A percentile compares a stretch with the other conserved stretches of the same genome.
These are phyloP conservation scores for Brachyptera risi DNA, from an alignment of 2,888 invertebrate species.

Conservation along the genomic window DNA sequence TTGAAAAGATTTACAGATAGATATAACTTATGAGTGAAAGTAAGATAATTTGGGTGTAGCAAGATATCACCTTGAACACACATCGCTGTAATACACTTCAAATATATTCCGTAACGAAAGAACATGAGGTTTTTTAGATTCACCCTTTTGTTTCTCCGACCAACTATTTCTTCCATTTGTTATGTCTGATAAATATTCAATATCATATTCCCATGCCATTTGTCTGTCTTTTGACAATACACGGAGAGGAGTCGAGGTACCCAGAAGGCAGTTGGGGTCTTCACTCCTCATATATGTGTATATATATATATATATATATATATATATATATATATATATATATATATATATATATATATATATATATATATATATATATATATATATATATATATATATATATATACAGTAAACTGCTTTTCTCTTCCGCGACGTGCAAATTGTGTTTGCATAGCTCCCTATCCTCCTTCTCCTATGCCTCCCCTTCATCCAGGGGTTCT, in stretches of 20 bases:
- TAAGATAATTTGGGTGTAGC: too few species aligned
- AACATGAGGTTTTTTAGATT: not conserved
- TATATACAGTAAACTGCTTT: constrained; percentile 23
- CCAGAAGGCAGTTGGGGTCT: not conserved
- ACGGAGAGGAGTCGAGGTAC: not conserved
- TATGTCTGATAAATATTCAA: constrained; percentile 21
- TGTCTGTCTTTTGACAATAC: constrained; percentile 19
- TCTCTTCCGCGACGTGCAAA: constrained; percentile 23
- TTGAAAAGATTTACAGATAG: too few species aligned
- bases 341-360: not conserved
- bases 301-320: too few species aligned
- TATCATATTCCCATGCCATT: constrained; percentile 19
- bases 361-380: too few species aligned
- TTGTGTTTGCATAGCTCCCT: constrained; percentile 26
- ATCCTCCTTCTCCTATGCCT: not conserved
- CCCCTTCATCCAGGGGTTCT: not conserved
- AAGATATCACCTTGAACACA: too few species aligned
- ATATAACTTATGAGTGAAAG: too few species aligned
- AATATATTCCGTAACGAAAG: too few species aligned
- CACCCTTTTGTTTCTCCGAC: not conserved
- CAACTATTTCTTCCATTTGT: constrained; percentile 7
- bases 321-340: too few species aligned
- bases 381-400: too few species aligned
- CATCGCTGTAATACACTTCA: too few species aligned
- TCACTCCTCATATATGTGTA: not conserved